These are phyloP conservation scores for Campoletis sonorensis DNA, from an alignment of 1,140 invertebrate species.

Conservation along the genomic window DNA sequence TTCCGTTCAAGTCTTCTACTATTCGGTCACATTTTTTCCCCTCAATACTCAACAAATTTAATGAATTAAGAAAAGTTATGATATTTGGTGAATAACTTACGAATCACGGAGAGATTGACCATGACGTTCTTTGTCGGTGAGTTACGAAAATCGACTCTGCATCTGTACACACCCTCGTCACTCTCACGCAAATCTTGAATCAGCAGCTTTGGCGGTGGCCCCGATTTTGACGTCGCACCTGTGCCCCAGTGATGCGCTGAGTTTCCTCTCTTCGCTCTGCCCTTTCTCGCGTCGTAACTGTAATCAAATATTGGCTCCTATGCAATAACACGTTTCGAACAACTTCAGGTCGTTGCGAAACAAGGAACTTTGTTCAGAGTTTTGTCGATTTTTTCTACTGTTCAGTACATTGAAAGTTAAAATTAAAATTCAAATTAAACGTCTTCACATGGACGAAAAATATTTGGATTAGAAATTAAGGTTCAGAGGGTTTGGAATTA, in stretches of 20 bases:
- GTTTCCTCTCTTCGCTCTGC: constrained; percentile 87
- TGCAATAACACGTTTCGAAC: background rate
- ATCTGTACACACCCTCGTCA: constrained; percentile 90
- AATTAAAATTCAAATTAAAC: too few species aligned
- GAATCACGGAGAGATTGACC: constrained; percentile 91
- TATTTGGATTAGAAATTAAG: too few species aligned
- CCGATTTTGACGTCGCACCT: constrained; percentile 85
- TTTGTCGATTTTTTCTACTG: too few species aligned
- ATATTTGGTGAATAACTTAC: constrained; percentile 78
- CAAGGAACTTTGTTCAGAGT: background rate
- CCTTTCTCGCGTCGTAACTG: constrained; percentile 90
- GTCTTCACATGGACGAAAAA: too few species aligned
- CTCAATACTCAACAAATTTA: too few species aligned
- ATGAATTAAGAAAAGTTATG: background rate
- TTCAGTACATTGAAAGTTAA: too few species aligned
- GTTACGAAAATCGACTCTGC: constrained; percentile 91
- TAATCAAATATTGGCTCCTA: background rate
- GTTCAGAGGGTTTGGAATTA: too few species aligned
- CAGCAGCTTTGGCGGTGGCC: constrained; percentile 83
- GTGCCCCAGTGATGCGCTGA: constrained; percentile 86
- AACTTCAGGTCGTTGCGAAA: too few species aligned
- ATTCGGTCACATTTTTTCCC: background rate
- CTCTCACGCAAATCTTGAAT: constrained; percentile 84
- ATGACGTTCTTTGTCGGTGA: constrained; percentile 90
- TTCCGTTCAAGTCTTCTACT: background rate